Percentiles rank a stretch among this genome's conserved stretches.
These are phyloP conservation scores for Mylabris phalerata DNA, from an alignment of 1,140 invertebrate genomes.

Conservation along the genomic window DNA sequence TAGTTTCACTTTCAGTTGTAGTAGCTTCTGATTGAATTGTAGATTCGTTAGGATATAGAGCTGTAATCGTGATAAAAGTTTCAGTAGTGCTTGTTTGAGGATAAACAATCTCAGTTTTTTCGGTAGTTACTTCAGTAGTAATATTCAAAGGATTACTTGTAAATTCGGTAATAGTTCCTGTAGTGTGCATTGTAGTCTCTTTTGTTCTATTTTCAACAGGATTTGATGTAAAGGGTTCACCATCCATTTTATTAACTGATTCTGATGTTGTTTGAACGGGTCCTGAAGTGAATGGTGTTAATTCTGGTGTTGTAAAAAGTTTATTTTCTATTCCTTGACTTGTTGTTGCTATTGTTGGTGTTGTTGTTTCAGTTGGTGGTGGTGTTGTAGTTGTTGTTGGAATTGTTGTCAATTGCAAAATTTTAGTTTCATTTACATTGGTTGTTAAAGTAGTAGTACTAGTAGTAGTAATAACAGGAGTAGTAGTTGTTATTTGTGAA, in stretches of 20 bases:
- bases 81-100: conserved; percentile 40
- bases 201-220: conserved; percentile 2
- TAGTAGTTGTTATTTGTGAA: conserved; percentile 34
- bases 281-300: conserved; percentile 10
- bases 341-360: neutral
- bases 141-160: conserved; percentile 1
- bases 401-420: conserved; percentile 12
- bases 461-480: conserved; percentile 25
- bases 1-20: conserved; percentile 20
- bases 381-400: conserved; percentile 20
- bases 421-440: conserved; percentile 20
- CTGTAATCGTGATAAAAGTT: conserved; percentile 45
- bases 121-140: conserved; percentile 17
- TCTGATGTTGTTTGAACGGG: conserved; percentile 4
- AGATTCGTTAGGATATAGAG: conserved; percentile 40
- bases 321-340: neutral
- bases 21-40: conserved; percentile 16
- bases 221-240: conserved; percentile 5
- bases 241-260: neutral
- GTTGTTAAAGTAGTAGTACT: conserved; percentile 34
- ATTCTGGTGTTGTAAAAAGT: neutral
- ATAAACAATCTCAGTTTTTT: conserved; percentile 35
- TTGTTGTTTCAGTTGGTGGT: conserved; percentile 28
- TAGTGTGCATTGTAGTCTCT: neutral
- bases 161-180: neutral